These are phyloP conservation scores for Yoshiicerus persimilis DNA, from an alignment of 1,140 invertebrate species.

Conservation along the genomic window DNA sequence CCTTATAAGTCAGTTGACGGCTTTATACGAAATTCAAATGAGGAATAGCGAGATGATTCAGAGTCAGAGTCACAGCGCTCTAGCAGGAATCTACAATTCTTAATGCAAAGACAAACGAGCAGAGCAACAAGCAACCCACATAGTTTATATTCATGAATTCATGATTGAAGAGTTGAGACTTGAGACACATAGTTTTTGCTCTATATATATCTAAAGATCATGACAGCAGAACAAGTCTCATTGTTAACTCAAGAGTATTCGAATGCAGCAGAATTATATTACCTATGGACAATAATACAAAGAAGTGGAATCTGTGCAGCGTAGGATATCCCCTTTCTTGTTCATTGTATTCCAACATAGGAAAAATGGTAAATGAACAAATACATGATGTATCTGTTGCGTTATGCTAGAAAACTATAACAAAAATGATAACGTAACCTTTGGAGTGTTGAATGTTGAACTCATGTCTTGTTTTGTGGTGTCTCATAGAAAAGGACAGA, in stretches of 20 bases:
- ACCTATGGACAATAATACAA: neutral
- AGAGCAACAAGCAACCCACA: neutral
- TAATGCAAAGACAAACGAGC: conserved; percentile 7
- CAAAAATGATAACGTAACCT: neutral
- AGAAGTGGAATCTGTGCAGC: neutral
- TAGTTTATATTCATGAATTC: conserved; percentile 17
- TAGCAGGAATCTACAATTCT: neutral
- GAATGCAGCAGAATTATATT: too few species aligned
- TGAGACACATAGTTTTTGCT: neutral
- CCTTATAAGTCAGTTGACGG: conserved; percentile 19
- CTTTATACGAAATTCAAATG: neutral
- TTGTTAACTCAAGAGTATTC: neutral
- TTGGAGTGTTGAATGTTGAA: neutral
- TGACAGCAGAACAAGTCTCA: neutral
- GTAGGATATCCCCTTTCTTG: neutral
- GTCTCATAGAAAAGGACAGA: neutral
- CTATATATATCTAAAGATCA: neutral
- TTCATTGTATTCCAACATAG: neutral
- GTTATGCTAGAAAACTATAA: neutral
- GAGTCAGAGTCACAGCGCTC: neutral
- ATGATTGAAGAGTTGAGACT: neutral
- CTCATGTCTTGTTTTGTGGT: neutral
- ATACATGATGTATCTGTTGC: neutral
- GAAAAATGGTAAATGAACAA: neutral
- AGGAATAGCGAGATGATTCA: neutral